Base-by-base conservation (phyloP, 64 coral and sea anemone genomes). In the Montipora capricornis region DNA sequence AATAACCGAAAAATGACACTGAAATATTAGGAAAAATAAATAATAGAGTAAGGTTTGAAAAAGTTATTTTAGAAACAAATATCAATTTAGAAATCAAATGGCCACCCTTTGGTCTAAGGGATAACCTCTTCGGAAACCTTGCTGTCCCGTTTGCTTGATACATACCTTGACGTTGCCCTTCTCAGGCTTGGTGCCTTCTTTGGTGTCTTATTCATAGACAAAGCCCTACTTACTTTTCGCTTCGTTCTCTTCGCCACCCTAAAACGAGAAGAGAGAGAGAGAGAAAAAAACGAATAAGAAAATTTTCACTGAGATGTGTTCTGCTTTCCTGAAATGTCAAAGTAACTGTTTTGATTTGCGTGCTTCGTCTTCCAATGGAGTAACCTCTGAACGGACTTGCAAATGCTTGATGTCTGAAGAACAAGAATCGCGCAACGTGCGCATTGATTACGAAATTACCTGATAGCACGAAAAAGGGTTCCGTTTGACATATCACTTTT, bases 121-220 rank as follows among this genome's bases (percentile, higher is more conserved):
- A 57, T 57, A 57, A 57, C 53, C 53, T 9, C 51, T 60, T 61
- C 26, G 20, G 10, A 84, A 84, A 83, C 51, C 11, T 10, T 19
- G 6, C 57, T 59, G 11, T 84, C 0, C 24, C 26, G 57, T 19
- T 69, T 7, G 11, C 16, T 37, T 4, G 17, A 17, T 17, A 88
- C 92, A 80, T 86, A 99, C 98, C 87, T 99, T 44, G 98, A 99
- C 62, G 88, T 93, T n/a, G 98, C 92, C 64, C 98, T 79, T 75
- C 92, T 88, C 1, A 99, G 24, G 11, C 52, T 61, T 47, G 80
- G 75, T 12, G 89, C 83, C 91, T 79, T 92, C 49, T 94, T 99
- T 77, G 98, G 98, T 17, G 98, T 99, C 47, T 89, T 90, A 80
- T 99, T 99, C 98, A 99, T 96, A 19, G 98, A 99, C 20, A 99